These are phyloP conservation scores for Anthonomus grandis DNA, from an alignment of 1,140 invertebrate species.

Conservation along the genomic window DNA sequence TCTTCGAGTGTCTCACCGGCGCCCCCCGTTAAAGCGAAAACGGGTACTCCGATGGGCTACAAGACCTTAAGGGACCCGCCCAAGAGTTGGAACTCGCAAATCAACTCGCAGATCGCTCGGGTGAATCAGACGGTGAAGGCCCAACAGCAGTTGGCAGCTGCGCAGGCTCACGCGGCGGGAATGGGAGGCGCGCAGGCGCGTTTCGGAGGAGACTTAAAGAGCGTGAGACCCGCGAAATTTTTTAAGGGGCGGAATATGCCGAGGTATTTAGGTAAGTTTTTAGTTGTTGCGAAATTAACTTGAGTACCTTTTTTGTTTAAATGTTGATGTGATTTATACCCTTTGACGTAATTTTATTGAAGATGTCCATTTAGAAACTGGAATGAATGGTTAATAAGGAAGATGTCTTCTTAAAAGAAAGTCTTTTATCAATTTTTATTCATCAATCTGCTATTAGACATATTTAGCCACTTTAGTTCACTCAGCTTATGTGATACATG, in stretches of 20 bases:
- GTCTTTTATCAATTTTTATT: too few relatives aligned
- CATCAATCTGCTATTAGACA: too few relatives aligned
- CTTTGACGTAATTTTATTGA: too few relatives aligned
- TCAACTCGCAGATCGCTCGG: slow-evolving; percentile 57
- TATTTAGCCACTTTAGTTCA: too few relatives aligned
- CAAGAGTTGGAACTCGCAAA: slow-evolving; percentile 58
- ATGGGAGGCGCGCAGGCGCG: neutral
- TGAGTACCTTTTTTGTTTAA: too few relatives aligned
- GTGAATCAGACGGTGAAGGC: slow-evolving; percentile 42
- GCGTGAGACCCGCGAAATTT: slow-evolving; percentile 53
- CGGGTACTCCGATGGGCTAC: slow-evolving; percentile 49
- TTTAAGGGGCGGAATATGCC: slow-evolving; percentile 59
- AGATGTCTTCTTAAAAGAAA: too few relatives aligned
- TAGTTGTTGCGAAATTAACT: too few relatives aligned
- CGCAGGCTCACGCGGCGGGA: neutral
- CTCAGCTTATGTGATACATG: too few relatives aligned
- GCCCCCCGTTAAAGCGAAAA: slow-evolving; percentile 37
- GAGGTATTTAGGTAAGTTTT: slow-evolving; percentile 53
- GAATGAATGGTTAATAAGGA: too few relatives aligned
- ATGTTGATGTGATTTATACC: too few relatives aligned
- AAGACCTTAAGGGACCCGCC: slow-evolving; percentile 58
- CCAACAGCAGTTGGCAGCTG: slow-evolving; percentile 5
- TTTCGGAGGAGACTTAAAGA: slow-evolving; percentile 31
- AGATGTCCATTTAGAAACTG: too few relatives aligned
- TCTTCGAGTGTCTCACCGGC: neutral